Evolutionary conservation across 2,797 vertebrate species (phyloP).

Genomic region (Danionella dracula): DNA sequence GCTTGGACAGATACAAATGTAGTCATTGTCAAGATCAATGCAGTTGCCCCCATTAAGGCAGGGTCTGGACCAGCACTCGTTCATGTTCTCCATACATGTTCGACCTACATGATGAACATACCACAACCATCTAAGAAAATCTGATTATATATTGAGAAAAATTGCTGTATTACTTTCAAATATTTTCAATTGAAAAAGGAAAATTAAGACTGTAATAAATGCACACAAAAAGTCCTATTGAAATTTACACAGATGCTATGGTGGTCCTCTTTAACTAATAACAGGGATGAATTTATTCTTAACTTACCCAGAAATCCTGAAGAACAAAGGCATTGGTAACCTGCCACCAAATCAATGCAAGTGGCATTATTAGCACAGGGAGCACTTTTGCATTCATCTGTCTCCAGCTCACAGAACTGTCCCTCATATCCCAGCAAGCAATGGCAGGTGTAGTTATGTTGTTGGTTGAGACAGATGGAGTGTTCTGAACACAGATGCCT

Average conservation of each 20-base stretch:
- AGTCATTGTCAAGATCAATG: slow-evolving; percentile 66
- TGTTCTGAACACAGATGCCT: slow-evolving; percentile 69
- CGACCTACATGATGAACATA: slow-evolving; percentile 59
- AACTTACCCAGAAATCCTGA: slow-evolving; percentile 72
- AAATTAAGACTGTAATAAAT: too few species aligned
- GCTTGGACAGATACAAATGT: slow-evolving; percentile 69
- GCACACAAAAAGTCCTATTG: too few species aligned
- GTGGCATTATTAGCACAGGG: slow-evolving; percentile 70
- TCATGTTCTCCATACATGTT: slow-evolving; percentile 61
- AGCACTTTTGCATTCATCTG: slow-evolving; percentile 70
- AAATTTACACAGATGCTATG: too few species aligned
- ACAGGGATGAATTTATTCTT: too few species aligned
- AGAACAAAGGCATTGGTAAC: slow-evolving; percentile 69
- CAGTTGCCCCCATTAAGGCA: slow-evolving; percentile 75
- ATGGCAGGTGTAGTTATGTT: slow-evolving; percentile 69
- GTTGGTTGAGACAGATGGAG: slow-evolving; percentile 63
- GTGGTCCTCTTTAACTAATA: too few species aligned
- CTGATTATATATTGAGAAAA: background rate
- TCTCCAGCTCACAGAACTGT: slow-evolving; percentile 69
- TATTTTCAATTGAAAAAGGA: too few species aligned
- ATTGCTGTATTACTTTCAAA: too few species aligned
- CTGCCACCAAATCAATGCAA: slow-evolving; percentile 65
- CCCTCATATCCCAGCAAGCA: slow-evolving; percentile 72
- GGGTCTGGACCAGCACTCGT: slow-evolving; percentile 65
- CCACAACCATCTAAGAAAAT: too few species aligned